Conservation (phyloP, 2,797 vertebrate species). For the Macrochelys suwanniensis region DNA sequence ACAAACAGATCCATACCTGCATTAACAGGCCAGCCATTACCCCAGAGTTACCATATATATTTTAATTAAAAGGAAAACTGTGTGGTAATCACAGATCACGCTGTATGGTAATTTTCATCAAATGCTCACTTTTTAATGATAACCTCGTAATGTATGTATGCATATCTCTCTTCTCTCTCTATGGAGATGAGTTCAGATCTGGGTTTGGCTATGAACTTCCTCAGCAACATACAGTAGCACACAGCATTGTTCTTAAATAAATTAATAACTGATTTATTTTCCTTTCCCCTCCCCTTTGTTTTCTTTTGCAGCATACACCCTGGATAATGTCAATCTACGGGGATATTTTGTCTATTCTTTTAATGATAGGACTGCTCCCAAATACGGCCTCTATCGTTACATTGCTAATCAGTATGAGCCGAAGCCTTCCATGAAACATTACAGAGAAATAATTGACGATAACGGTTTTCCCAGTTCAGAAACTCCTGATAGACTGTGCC, state of each 20-base stretch:
- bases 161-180: constrained; percentile 1
- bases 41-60: not conserved
- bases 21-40: not conserved
- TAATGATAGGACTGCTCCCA: constrained; percentile 90
- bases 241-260: not conserved
- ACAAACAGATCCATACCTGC: not conserved
- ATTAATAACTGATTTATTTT: not conserved
- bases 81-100: not conserved
- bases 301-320: constrained; percentile 84
- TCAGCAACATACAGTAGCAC: not conserved
- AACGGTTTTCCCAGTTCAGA: constrained; percentile 88
- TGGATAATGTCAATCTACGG: constrained; percentile 92
- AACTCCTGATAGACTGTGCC: constrained; percentile 79
- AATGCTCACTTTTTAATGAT: constrained; percentile 3
- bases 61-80: constrained; percentile 17
- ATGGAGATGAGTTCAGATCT: not conserved
- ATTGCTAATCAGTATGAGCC: constrained; percentile 86
- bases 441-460: constrained; percentile 90
- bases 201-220: not conserved
- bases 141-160: not conserved
- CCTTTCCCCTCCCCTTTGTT: constrained; percentile 6
- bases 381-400: constrained; percentile 91
- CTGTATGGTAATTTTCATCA: constrained; percentile 2
- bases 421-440: constrained; percentile 91
- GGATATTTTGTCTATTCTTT: constrained; percentile 97